Evolutionary conservation across 2,888 invertebrate species (phyloP).

Genomic region (Platyscelio sp.): DNA sequence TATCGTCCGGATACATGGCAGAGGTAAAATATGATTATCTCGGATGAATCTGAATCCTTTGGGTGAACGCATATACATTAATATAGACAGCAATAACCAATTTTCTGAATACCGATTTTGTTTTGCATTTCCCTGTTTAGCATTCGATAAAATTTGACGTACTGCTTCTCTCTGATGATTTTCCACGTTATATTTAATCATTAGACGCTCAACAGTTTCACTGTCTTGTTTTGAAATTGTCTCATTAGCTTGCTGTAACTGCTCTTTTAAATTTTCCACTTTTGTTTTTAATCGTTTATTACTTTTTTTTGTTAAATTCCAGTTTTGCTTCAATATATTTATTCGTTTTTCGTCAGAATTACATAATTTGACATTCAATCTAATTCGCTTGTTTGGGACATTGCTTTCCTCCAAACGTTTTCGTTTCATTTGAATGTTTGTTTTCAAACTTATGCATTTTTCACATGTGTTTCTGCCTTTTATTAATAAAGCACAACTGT

Average conservation of each 20-base stretch:
- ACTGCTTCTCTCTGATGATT: background rate
- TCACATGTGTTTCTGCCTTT: background rate
- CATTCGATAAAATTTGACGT: background rate
- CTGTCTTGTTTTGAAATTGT: background rate
- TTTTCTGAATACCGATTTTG: background rate
- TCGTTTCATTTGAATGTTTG: background rate
- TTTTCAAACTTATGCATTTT: background rate
- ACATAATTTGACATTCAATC: too few relatives aligned
- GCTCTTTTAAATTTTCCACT: too few relatives aligned
- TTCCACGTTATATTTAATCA: background rate
- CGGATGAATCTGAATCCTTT: background rate
- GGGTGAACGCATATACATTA: background rate
- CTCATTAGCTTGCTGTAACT: too few relatives aligned
- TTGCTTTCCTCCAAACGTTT: background rate
- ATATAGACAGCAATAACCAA: background rate
- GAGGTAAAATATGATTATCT: background rate
- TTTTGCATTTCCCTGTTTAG: background rate
- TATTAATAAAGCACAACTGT: background rate
- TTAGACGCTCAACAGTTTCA: background rate
- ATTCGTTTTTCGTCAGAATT: background rate
- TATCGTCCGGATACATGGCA: background rate
- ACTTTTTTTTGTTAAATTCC: background rate
- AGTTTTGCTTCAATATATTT: background rate
- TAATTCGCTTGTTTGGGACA: background rate
- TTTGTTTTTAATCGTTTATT: background rate